A percentile compares a stretch with the other conserved stretches of the same genome.
Evolutionary conservation across 2,113 vertebrate species (phyloP).

Genomic region (Stigmatopora nigra): DNA sequence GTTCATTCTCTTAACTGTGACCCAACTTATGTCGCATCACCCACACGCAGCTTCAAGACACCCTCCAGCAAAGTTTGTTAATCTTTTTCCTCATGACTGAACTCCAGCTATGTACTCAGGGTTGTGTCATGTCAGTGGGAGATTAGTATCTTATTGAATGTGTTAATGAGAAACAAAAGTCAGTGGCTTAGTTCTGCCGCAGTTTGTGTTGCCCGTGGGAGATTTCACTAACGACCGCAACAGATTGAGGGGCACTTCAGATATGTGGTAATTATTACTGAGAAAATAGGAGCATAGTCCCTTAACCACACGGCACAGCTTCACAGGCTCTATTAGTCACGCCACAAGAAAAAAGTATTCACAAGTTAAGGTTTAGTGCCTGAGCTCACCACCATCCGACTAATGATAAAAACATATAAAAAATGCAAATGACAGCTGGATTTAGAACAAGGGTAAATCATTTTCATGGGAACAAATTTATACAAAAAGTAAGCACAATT

Average conservation of each 20-base stretch:
- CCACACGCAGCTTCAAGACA: slow-evolving; percentile 7
- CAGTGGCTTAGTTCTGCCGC: slow-evolving; percentile 43
- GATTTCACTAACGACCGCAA: slow-evolving; percentile 41
- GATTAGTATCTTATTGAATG: slow-evolving; percentile 58
- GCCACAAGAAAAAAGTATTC: slow-evolving; percentile 16
- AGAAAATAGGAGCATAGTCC: slow-evolving; percentile 29
- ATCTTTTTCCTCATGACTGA: slow-evolving; percentile 54
- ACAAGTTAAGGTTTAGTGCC: no score
- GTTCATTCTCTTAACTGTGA: slow-evolving; percentile 5
- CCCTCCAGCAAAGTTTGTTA: slow-evolving; percentile 29
- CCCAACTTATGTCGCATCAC: slow-evolving; percentile 6
- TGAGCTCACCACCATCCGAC: no score
- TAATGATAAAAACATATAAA: no score
- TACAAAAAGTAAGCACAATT: background rate
- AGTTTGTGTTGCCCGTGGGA: slow-evolving; percentile 33
- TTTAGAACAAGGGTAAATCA: background rate
- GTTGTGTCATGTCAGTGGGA: slow-evolving; percentile 39
- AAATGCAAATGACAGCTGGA: background rate
- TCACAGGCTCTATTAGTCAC: slow-evolving; percentile 6
- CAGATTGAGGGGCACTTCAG: slow-evolving; percentile 43
- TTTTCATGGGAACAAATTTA: background rate
- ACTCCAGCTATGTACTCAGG: slow-evolving; percentile 39
- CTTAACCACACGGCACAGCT: background rate
- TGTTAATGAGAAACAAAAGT: slow-evolving; percentile 59
- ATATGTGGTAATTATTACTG: slow-evolving; percentile 49